Evolutionary conservation across 2,888 invertebrate species (phyloP).

Genomic region (Diadegma fenestrale): DNA sequence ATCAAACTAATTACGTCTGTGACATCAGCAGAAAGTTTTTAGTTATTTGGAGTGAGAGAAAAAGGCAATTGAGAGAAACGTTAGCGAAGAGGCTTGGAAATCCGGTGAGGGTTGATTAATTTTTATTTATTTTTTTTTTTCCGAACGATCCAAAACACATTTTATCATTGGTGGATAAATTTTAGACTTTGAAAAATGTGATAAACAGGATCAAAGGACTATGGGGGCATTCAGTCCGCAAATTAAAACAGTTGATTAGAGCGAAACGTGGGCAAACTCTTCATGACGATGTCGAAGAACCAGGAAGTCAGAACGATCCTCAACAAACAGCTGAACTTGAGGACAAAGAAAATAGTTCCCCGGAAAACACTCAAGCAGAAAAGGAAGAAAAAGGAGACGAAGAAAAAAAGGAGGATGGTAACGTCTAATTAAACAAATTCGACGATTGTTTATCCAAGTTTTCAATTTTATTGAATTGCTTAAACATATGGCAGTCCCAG

Average conservation of each 20-base stretch:
- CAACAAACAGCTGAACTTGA: not conserved
- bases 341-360: not conserved
- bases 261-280: constrained; percentile 41
- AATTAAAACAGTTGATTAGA: constrained; percentile 31
- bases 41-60: constrained; percentile 30
- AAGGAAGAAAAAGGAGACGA: not conserved
- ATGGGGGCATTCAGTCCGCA: too few relatives aligned
- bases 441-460: not conserved
- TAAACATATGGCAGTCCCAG: too few relatives aligned
- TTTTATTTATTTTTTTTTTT: not conserved
- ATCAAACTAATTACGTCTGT: constrained; percentile 24
- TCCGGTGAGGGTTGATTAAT: constrained; percentile 33
- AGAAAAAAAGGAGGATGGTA: not conserved
- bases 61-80: constrained; percentile 29
- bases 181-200: constrained; percentile 18
- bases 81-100: constrained; percentile 17
- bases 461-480: not conserved
- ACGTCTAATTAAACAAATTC: not conserved
- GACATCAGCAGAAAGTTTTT: constrained; percentile 27
- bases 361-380: constrained; percentile 1
- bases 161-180: constrained; percentile 2
- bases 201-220: not conserved
- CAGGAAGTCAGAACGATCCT: not conserved
- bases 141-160: not conserved
- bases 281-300: constrained; percentile 23